phyloP scores from a whole-genome alignment of 1,140 invertebrate species.

The Psix sp. region DNA sequence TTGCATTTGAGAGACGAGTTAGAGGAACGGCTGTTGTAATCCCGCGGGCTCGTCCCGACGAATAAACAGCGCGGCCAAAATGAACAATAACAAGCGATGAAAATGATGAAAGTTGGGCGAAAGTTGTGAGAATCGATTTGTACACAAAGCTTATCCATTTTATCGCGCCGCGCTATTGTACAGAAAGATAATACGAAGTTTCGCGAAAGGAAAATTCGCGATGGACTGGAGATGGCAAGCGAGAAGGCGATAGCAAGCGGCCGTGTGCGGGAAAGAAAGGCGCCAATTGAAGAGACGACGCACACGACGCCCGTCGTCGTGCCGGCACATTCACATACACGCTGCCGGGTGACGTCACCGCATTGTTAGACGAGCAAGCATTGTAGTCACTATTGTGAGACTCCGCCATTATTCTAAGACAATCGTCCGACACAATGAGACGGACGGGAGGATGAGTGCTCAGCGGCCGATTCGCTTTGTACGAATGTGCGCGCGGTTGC shows the following conservation, averaged over 20 bases:
- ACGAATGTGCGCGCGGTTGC: slow-evolving; percentile 53
- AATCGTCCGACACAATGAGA: slow-evolving; percentile 78
- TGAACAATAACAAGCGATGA: slow-evolving; percentile 49
- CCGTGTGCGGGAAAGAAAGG: slow-evolving; percentile 41
- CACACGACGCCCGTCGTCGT: slow-evolving; percentile 70
- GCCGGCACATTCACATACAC: slow-evolving; percentile 73
- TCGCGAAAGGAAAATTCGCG: slow-evolving; percentile 69
- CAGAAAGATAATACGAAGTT: slow-evolving; percentile 59
- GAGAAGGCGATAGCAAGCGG: slow-evolving; percentile 20
- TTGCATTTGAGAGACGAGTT: slow-evolving; percentile 8
- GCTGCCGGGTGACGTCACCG: slow-evolving; percentile 75
- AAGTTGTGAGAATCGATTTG: slow-evolving; percentile 39
- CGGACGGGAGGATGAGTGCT: slow-evolving; percentile 74
- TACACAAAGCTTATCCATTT: slow-evolving; percentile 59
- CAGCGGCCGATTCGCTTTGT: slow-evolving; percentile 71
- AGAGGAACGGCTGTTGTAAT: slow-evolving; percentile 9
- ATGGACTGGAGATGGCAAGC: slow-evolving; percentile 41
- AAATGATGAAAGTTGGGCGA: slow-evolving; percentile 48
- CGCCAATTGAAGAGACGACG: slow-evolving; percentile 68
- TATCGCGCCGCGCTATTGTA: slow-evolving; percentile 52
- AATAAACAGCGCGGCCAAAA: slow-evolving; percentile 44
- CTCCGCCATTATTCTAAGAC: slow-evolving; percentile 78
- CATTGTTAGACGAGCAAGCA: slow-evolving; percentile 78
- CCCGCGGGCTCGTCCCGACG: slow-evolving; percentile 6
- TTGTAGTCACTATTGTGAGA: slow-evolving; percentile 79